phyloP scores from a whole-genome alignment of 2,888 invertebrate genomes.

The Heliconius cydno region DNA sequence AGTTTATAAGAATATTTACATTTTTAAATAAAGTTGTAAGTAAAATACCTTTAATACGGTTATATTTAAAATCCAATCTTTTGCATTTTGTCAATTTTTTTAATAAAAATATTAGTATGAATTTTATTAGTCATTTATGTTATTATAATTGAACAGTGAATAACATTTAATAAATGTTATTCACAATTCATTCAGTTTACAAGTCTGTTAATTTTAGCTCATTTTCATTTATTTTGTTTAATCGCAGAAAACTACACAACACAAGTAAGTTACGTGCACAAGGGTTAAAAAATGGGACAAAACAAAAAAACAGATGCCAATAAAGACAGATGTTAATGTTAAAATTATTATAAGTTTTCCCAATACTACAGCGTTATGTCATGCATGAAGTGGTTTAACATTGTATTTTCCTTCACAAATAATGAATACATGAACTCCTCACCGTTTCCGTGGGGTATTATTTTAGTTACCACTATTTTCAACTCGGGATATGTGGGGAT shows the following conservation, averaged over 20 bases:
- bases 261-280: constrained; percentile 6
- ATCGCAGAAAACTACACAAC: not conserved
- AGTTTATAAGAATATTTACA: not conserved
- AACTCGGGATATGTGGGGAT: constrained; percentile 70
- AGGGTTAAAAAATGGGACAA: not conserved
- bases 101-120: not conserved
- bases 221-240: not conserved
- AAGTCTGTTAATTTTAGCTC: no score
- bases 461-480: constrained; percentile 78
- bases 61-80: no score
- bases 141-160: not conserved
- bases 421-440: constrained; percentile 50
- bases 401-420: constrained; percentile 7
- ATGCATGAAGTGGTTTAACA: constrained; percentile 9
- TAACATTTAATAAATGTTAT: not conserved
- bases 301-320: not conserved
- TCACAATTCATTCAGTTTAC: not conserved
- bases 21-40: not conserved
- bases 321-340: not conserved
- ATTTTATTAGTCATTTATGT: not conserved
- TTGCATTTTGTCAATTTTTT: no score
- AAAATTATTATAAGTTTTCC: not conserved
- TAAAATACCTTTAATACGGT: not conserved
- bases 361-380: constrained; percentile 18
- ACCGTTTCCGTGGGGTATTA: constrained; percentile 73